phyloP scores from a whole-genome alignment of 1,140 invertebrate genomes.

The Drosophila saltans region DNA sequence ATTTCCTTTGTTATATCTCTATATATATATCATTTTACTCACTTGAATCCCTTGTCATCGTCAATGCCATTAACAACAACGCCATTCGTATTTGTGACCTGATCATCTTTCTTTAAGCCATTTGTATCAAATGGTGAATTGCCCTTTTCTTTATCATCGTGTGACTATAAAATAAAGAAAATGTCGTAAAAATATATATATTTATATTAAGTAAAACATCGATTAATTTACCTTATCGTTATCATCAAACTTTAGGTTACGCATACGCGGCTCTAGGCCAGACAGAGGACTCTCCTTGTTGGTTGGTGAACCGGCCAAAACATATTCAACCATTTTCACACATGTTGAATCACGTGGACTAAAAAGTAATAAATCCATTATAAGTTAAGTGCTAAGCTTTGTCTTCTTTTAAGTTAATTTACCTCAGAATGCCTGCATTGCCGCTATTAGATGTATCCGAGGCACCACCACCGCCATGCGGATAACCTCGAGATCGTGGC shows the following conservation, averaged over 20 bases:
- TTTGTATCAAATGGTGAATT: slow-evolving; percentile 88
- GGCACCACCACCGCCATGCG: slow-evolving; percentile 67
- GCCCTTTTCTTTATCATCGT: slow-evolving; percentile 87
- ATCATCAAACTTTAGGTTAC: slow-evolving; percentile 87
- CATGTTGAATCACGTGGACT: slow-evolving; percentile 89
- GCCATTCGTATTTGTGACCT: slow-evolving; percentile 92
- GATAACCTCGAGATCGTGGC: slow-evolving; percentile 70
- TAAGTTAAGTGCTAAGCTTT: background rate
- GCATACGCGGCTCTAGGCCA: slow-evolving; percentile 88
- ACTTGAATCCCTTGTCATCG: slow-evolving; percentile 96
- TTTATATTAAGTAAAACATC: too few relatives aligned
- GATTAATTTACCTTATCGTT: slow-evolving; percentile 75
- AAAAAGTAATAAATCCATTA: slow-evolving; percentile 2
- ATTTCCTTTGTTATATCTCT: background rate
- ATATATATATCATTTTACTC: slow-evolving; percentile 83
- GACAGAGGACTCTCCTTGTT: slow-evolving; percentile 87
- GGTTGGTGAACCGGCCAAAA: slow-evolving; percentile 95
- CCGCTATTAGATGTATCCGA: slow-evolving; percentile 75
- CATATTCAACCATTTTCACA: slow-evolving; percentile 99
- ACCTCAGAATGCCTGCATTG: slow-evolving; percentile 82
- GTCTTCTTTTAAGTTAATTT: slow-evolving; percentile 15
- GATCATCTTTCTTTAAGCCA: slow-evolving; percentile 85
- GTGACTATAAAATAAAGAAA: slow-evolving; percentile 72
- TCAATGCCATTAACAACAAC: slow-evolving; percentile 89
- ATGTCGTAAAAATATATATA: background rate